phyloP scores from a whole-genome alignment of 2,888 invertebrate species.

The Pteria penguin region DNA sequence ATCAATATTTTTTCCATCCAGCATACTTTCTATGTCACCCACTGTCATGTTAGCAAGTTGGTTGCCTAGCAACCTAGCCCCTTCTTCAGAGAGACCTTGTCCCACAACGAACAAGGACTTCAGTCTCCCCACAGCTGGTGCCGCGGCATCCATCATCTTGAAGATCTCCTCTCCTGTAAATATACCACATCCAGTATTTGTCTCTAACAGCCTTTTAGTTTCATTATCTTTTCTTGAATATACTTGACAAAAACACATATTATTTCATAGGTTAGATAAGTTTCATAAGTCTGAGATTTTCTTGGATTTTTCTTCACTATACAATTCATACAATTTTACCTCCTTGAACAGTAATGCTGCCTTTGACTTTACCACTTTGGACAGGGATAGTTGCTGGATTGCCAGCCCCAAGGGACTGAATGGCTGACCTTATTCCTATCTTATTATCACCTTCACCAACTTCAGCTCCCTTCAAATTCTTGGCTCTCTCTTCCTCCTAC shows the following conservation, averaged over 20 bases:
- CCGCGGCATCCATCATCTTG: slow-evolving; percentile 32
- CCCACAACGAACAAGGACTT: slow-evolving; percentile 60
- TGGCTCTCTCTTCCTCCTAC: not conserved
- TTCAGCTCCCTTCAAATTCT: not conserved
- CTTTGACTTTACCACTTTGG: not conserved
- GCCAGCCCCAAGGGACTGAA: slow-evolving; percentile 51
- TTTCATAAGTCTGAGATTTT: no score
- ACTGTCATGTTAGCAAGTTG: slow-evolving; percentile 68
- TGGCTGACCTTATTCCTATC: slow-evolving; percentile 42
- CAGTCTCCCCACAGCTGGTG: slow-evolving; percentile 31
- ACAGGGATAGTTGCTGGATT: slow-evolving; percentile 55
- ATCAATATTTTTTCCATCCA: slow-evolving; percentile 62
- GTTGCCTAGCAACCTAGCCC: slow-evolving; percentile 53
- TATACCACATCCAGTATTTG: no score
- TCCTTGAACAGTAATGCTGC: slow-evolving; percentile 24
- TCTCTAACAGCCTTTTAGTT: no score
- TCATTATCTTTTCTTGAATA: no score
- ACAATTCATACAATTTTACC: no score
- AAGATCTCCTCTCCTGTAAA: slow-evolving; percentile 26
- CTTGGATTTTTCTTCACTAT: no score
- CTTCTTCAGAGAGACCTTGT: slow-evolving; percentile 59
- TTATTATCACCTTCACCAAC: slow-evolving; percentile 43
- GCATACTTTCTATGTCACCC: slow-evolving; percentile 61
- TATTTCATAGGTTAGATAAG: not conserved
- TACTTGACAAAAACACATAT: no score